Conservation (phyloP, 2,888 invertebrate species). For the Caenorhabditis sp. region DNA sequence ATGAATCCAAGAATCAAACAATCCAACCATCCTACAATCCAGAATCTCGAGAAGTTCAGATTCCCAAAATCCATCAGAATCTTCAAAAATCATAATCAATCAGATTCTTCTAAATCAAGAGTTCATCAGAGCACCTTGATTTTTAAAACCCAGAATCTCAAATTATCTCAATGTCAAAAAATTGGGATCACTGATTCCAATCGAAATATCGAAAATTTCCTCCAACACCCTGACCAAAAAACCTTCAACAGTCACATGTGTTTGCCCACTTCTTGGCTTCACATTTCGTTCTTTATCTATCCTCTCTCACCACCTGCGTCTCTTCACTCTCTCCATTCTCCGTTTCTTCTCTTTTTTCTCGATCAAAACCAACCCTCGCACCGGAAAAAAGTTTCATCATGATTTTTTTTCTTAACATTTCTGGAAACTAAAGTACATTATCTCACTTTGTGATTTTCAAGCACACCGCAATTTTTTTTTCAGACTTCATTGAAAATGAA, state of each 20-base stretch:
- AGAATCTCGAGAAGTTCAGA: too few species aligned
- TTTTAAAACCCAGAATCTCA: too few species aligned
- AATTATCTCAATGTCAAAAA: too few species aligned
- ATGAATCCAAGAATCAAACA: background rate
- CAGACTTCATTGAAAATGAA: background rate
- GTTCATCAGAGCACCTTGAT: too few species aligned
- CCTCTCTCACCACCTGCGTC: constrained; percentile 1
- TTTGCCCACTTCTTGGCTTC: background rate
- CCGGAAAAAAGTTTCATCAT: background rate
- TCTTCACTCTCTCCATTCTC: background rate
- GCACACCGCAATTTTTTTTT: background rate
- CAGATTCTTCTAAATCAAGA: too few species aligned
- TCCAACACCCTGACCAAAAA: background rate
- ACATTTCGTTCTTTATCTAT: background rate
- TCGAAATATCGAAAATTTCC: too few species aligned
- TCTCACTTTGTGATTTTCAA: background rate
- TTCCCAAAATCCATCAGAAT: too few species aligned
- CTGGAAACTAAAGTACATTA: background rate
- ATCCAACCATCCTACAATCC: too few species aligned
- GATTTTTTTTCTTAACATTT: background rate
- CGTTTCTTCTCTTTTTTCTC: background rate
- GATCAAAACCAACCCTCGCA: background rate
- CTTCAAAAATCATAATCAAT: too few species aligned
- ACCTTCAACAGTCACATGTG: constrained; percentile 1
- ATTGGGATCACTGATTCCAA: too few species aligned